Conservation (phyloP, 1,140 invertebrate genomes). For the Neodiprion lecontei region DNA sequence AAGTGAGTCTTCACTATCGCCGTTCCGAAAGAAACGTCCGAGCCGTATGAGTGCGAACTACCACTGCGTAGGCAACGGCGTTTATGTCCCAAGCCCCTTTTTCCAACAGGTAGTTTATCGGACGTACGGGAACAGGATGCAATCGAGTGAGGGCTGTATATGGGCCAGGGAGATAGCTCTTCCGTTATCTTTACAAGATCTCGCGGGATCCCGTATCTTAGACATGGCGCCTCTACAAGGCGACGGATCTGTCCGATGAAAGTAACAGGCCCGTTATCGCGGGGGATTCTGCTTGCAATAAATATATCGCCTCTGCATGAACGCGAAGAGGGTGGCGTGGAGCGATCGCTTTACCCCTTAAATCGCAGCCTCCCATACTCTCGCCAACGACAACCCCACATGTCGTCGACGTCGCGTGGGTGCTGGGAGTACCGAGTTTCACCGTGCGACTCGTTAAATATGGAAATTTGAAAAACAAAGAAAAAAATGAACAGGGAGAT, state of each 20-base stretch:
- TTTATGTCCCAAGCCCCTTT: background rate
- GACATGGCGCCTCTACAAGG: background rate
- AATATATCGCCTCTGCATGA: background rate
- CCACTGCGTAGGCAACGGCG: background rate
- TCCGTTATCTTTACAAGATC: slow-evolving; percentile 5
- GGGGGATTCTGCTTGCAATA: slow-evolving; percentile 1
- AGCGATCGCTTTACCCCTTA: slow-evolving; percentile 5
- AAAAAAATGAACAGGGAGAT: too few species aligned
- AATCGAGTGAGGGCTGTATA: background rate
- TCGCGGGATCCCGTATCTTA: slow-evolving; percentile 3
- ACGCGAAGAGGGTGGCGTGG: background rate
- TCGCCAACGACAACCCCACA: background rate
- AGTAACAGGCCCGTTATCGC: slow-evolving; percentile 2
- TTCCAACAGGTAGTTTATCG: background rate
- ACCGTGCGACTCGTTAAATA: slow-evolving; percentile 2
- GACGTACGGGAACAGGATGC: background rate
- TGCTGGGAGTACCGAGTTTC: background rate
- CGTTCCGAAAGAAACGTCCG: too few species aligned
- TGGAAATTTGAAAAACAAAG: background rate
- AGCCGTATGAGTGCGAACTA: too few species aligned
- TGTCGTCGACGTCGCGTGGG: background rate
- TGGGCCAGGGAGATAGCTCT: background rate
- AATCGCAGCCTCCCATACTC: background rate
- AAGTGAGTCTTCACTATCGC: too few species aligned
- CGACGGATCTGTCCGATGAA: slow-evolving; percentile 1